Evolutionary conservation across 2,888 invertebrate species (phyloP).

Genomic region (Blomia tropicalis): DNA sequence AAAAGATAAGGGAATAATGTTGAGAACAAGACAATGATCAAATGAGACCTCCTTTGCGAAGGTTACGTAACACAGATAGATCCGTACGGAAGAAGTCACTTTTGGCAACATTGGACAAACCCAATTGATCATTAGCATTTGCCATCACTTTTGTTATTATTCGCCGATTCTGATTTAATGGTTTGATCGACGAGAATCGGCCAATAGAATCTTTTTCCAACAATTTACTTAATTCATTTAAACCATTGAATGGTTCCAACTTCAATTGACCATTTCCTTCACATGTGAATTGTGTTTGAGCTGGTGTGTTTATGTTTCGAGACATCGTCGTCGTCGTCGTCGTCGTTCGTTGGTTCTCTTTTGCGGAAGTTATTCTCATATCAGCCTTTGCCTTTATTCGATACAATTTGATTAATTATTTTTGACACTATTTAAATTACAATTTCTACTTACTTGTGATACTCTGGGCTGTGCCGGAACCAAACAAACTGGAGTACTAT

Average conservation of each 20-base stretch:
- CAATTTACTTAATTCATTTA: constrained; percentile 1
- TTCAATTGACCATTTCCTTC: background rate
- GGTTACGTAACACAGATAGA: constrained; percentile 18
- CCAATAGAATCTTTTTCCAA: constrained; percentile 2
- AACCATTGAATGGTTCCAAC: background rate
- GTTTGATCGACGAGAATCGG: background rate
- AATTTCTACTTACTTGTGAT: background rate
- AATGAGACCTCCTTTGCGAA: constrained; percentile 21
- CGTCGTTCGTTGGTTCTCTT: background rate
- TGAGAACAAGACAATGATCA: background rate
- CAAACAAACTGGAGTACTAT: background rate
- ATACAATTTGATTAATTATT: too few species aligned
- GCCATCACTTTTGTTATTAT: constrained; percentile 11
- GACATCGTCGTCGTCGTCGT: background rate
- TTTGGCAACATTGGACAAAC: constrained; percentile 1
- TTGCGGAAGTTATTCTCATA: background rate
- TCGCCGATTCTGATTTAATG: background rate
- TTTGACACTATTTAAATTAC: too few species aligned
- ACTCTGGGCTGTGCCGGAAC: background rate
- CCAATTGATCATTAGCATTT: background rate
- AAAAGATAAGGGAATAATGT: background rate
- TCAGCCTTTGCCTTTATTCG: too few species aligned
- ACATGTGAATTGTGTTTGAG: background rate
- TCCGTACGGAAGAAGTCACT: constrained; percentile 11
- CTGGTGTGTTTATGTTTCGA: background rate